phyloP scores from a whole-genome alignment of 2,888 invertebrate genomes.

The Clunio marinus region DNA sequence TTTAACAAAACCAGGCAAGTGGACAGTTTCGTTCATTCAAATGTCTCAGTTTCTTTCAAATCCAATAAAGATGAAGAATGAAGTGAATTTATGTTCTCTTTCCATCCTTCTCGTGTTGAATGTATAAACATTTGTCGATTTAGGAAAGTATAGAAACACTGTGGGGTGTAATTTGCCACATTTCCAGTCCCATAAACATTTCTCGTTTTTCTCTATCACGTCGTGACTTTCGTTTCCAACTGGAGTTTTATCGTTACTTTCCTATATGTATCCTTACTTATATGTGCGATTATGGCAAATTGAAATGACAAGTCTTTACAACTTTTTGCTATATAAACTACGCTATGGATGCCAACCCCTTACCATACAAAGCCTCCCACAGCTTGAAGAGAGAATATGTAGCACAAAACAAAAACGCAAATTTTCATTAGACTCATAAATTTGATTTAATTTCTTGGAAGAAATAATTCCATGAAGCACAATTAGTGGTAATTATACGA shows the following conservation, averaged over 20 bases:
- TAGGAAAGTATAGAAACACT: background rate
- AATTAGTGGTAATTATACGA: conserved; percentile 33
- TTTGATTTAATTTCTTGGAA: conserved; percentile 35
- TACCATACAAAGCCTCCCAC: too few species aligned
- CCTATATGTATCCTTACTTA: background rate
- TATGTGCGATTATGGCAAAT: background rate
- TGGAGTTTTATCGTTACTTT: background rate
- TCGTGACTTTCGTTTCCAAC: background rate
- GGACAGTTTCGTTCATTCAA: too few species aligned
- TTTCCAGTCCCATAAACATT: background rate
- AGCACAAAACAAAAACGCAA: background rate
- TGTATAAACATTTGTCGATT: conserved; percentile 1
- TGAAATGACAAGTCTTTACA: conserved; percentile 27
- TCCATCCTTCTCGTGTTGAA: background rate
- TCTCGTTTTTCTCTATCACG: background rate
- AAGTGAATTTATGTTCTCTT: too few species aligned
- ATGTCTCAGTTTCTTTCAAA: background rate
- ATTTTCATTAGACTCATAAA: conserved; percentile 24
- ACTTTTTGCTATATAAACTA: background rate
- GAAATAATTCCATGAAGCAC: conserved; percentile 26
- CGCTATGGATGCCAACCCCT: background rate
- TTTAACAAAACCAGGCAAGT: too few species aligned
- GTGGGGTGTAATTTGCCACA: conserved; percentile 8
- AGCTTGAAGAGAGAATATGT: background rate
- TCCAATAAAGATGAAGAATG: too few species aligned